A percentile compares a stretch with the other conserved stretches of the same genome.
Conservation (phyloP, 2,797 vertebrate species). For the Setipinna tenuifilis region DNA sequence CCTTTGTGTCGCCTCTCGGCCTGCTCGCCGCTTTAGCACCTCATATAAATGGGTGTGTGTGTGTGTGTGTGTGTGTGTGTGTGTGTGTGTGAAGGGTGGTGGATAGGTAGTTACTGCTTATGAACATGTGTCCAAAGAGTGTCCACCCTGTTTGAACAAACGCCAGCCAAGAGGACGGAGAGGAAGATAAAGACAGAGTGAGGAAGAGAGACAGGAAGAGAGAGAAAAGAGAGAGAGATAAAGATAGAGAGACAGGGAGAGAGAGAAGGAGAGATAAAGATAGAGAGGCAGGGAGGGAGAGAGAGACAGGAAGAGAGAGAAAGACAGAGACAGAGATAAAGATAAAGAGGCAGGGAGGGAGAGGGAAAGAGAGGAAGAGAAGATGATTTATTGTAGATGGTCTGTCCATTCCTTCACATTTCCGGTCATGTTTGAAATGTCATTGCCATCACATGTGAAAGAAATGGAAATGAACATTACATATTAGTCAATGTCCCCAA, state of each 20-base stretch:
- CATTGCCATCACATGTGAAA: no score
- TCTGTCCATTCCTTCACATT: no score
- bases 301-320: background rate
- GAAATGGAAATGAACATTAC: no score
- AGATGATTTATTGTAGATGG: no score
- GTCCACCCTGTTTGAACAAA: background rate
- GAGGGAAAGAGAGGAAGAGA: constrained; percentile 24
- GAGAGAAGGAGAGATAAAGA: background rate
- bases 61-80: constrained; percentile 30
- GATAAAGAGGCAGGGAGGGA: background rate
- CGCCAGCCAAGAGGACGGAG: background rate
- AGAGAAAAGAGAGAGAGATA: constrained; percentile 44
- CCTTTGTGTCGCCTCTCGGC: constrained; percentile 3
- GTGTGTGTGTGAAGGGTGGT: constrained; percentile 35
- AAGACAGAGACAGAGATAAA: constrained; percentile 13
- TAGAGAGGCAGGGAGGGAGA: no score
- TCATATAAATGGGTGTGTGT: constrained; percentile 43
- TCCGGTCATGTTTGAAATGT: no score
- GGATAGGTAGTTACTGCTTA: background rate
- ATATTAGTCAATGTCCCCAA: no score
- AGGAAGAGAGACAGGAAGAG: constrained; percentile 57
- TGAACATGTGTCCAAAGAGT: background rate
- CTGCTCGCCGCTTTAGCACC: constrained; percentile 53
- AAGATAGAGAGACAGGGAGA: constrained; percentile 29
- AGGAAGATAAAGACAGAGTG: constrained; percentile 38